A percentile compares a stretch with the other conserved stretches of the same genome.
phyloP scores from a whole-genome alignment of 2,888 invertebrate genomes.

The Tachina grossa region DNA sequence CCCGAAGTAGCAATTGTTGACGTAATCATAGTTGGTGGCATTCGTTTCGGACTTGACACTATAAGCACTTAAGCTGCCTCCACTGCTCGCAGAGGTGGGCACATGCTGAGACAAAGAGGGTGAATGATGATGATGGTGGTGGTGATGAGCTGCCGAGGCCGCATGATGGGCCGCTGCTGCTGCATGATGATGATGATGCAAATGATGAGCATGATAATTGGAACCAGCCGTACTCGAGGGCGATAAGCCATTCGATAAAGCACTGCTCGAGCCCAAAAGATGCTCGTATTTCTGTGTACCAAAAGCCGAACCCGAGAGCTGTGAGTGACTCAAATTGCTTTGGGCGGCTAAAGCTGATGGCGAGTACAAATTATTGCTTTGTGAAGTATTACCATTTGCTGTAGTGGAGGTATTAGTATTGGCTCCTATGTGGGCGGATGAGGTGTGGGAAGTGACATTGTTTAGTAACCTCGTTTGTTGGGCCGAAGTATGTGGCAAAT shows the following conservation, averaged over 20 bases:
- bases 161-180: slow-evolving; percentile 74
- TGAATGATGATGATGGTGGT: slow-evolving; percentile 71
- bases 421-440: slow-evolving; percentile 61
- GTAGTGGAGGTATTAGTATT: slow-evolving; percentile 60
- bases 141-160: slow-evolving; percentile 71
- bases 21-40: slow-evolving; percentile 82
- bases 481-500: slow-evolving; percentile 73
- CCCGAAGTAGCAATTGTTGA: slow-evolving; percentile 83
- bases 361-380: slow-evolving; percentile 77
- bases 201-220: slow-evolving; percentile 77
- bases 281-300: slow-evolving; percentile 77
- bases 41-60: slow-evolving; percentile 81
- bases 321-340: slow-evolving; percentile 66
- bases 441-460: slow-evolving; percentile 65
- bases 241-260: slow-evolving; percentile 73
- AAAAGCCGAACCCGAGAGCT: slow-evolving; percentile 73
- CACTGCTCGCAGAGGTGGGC: slow-evolving; percentile 63
- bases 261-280: slow-evolving; percentile 68
- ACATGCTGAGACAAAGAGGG: slow-evolving; percentile 73
- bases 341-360: slow-evolving; percentile 72
- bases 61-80: slow-evolving; percentile 66
- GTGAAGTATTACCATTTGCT: slow-evolving; percentile 33
- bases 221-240: slow-evolving; percentile 79
- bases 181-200: slow-evolving; percentile 71
- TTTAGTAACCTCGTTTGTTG: slow-evolving; percentile 73